These are phyloP conservation scores for Priocnemis perturbator DNA, from an alignment of 2,888 invertebrate species.

Conservation along the genomic window DNA sequence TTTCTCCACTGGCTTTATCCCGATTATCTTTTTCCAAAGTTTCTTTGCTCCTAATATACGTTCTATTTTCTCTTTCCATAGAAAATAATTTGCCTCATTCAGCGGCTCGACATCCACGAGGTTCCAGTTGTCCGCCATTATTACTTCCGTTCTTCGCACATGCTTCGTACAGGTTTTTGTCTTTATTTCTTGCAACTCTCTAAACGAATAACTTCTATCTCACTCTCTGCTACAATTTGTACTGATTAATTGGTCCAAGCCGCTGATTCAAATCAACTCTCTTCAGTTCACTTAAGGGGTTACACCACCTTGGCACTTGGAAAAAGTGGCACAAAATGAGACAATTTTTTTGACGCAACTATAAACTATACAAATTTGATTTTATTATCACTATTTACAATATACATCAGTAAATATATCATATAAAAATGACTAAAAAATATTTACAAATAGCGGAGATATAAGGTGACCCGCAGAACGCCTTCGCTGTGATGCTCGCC, in stretches of 20 bases:
- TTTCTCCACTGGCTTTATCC: not conserved
- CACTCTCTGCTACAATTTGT: slow-evolving; percentile 4
- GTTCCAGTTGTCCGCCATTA: slow-evolving; percentile 31
- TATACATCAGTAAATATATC: too few species aligned
- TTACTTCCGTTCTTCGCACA: not conserved
- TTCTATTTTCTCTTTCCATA: slow-evolving; percentile 19
- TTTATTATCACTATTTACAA: too few species aligned
- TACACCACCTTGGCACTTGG: too few species aligned
- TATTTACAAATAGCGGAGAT: too few species aligned
- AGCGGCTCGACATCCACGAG: slow-evolving; percentile 8
- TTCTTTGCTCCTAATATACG: slow-evolving; percentile 17
- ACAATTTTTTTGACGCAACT: too few species aligned
- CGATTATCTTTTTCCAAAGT: slow-evolving; percentile 27
- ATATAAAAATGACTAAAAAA: too few species aligned
- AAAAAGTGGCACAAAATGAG: too few species aligned
- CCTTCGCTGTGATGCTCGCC: too few species aligned
- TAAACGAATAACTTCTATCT: not conserved
- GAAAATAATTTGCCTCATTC: slow-evolving; percentile 24
- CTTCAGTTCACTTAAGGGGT: too few species aligned
- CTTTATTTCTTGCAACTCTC: not conserved
- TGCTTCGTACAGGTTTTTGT: not conserved
- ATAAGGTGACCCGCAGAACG: too few species aligned
- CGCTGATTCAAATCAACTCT: too few species aligned
- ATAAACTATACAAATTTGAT: too few species aligned
- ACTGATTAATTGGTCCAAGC: not conserved